Percentiles rank a stretch among this genome's conserved stretches.
phyloP scores from a whole-genome alignment of 2,888 invertebrate genomes.

The Drosophila hamatofila region DNA sequence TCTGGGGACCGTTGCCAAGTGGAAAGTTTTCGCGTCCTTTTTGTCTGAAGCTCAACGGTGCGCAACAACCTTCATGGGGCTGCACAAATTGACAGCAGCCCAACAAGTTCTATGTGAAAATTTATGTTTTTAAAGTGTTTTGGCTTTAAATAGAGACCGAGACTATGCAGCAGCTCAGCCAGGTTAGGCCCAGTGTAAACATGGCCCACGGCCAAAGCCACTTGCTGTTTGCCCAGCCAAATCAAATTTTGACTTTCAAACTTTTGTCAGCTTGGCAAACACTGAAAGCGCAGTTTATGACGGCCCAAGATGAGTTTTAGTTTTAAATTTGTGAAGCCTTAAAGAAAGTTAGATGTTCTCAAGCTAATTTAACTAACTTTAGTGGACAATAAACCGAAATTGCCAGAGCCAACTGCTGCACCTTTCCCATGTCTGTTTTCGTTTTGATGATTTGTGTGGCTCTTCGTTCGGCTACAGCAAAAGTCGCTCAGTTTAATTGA shows the following conservation, averaged over 20 bases:
- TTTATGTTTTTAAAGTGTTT: slow-evolving; percentile 46
- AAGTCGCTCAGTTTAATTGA: slow-evolving; percentile 68
- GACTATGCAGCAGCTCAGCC: slow-evolving; percentile 22
- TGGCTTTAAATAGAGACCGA: slow-evolving; percentile 18
- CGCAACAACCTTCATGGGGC: slow-evolving; percentile 68
- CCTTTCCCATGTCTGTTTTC: background rate
- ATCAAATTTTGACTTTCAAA: slow-evolving; percentile 42
- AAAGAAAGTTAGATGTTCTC: background rate
- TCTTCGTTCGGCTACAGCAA: slow-evolving; percentile 33
- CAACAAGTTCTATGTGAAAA: slow-evolving; percentile 40
- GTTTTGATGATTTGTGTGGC: background rate
- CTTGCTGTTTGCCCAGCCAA: slow-evolving; percentile 22
- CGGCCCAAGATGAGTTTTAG: slow-evolving; percentile 17
- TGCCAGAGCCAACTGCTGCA: slow-evolving; percentile 3
- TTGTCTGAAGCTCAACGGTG: slow-evolving; percentile 69
- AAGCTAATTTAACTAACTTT: background rate
- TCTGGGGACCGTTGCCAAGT: slow-evolving; percentile 59
- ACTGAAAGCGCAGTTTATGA: slow-evolving; percentile 1
- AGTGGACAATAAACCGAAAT: background rate
- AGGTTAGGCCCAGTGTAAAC: slow-evolving; percentile 30
- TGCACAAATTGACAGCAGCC: slow-evolving; percentile 55
- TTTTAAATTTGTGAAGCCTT: slow-evolving; percentile 13
- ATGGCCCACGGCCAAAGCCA: slow-evolving; percentile 32
- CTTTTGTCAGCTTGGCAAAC: slow-evolving; percentile 22
- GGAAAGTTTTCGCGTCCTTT: slow-evolving; percentile 69